phyloP scores from a whole-genome alignment of 2,888 invertebrate genomes.

The Meteorus cinctellus region DNA sequence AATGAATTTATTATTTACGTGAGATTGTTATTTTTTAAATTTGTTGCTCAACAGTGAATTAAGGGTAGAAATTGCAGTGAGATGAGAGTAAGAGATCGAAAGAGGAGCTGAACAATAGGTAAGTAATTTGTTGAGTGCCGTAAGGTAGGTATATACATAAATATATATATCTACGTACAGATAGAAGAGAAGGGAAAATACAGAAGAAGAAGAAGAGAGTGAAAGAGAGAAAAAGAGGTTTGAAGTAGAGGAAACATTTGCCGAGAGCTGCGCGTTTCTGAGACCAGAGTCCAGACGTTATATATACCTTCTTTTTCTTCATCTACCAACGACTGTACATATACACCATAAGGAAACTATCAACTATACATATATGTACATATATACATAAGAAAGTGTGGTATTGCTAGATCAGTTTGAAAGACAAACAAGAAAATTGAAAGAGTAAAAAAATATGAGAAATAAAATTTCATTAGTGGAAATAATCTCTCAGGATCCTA shows the following conservation, averaged over 20 bases:
- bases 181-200: neutral
- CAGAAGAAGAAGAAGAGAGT: constrained; percentile 4
- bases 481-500: constrained; percentile 6
- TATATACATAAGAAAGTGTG: neutral
- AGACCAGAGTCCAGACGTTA: neutral
- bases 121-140: constrained; percentile 70
- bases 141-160: constrained; percentile 41
- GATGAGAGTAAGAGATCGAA: neutral
- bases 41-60: neutral
- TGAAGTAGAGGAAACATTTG: constrained; percentile 17
- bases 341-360: neutral
- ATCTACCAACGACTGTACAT: neutral
- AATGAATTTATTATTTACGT: no score
- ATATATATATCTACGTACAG: constrained; percentile 20
- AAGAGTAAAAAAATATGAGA: neutral
- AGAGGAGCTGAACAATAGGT: constrained; percentile 60
- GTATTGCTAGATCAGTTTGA: constrained; percentile 5
- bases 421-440: constrained; percentile 17
- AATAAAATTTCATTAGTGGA: constrained; percentile 9
- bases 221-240: constrained; percentile 13
- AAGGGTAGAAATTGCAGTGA: neutral
- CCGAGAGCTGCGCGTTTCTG: neutral
- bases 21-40: neutral
- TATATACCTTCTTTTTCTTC: neutral
- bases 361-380: neutral